A percentile compares a stretch with the other conserved stretches of the same genome.
phyloP scores from a whole-genome alignment of 1,140 invertebrate genomes.

The Idris sp. region DNA sequence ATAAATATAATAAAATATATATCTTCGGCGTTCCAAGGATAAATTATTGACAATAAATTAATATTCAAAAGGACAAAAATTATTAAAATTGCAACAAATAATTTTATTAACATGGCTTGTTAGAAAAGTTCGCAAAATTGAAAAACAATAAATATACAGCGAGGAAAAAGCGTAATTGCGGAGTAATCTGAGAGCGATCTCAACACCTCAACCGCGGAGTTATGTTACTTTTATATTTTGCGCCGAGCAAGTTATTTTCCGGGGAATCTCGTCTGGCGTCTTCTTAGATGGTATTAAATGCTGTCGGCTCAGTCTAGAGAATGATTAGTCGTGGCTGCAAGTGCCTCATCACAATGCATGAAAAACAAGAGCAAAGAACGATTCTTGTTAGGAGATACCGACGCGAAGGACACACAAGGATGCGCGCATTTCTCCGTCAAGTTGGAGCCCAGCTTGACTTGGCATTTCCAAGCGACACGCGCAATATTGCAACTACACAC shows the following conservation, averaged over 20 bases:
- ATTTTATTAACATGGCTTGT: too few relatives aligned
- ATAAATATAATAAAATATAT: too few relatives aligned
- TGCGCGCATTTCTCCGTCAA: too few relatives aligned
- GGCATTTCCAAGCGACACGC: conserved; percentile 29
- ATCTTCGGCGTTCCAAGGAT: too few relatives aligned
- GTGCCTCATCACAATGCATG: conserved; percentile 24
- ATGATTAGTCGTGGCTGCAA: conserved; percentile 41
- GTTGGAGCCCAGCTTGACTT: too few relatives aligned
- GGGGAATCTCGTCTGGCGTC: conserved; percentile 46
- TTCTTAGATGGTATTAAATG: conserved; percentile 33
- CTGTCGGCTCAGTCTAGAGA: conserved; percentile 36
- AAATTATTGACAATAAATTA: too few relatives aligned
- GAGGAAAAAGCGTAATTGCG: conserved; percentile 44
- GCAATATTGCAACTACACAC: conserved; percentile 29
- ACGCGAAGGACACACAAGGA: conserved; percentile 61
- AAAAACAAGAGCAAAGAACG: conserved; percentile 52
- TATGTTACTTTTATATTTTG: conserved; percentile 48
- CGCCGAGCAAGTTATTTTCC: conserved; percentile 23
- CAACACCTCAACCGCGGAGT: conserved; percentile 42
- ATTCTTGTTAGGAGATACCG: conserved; percentile 67
- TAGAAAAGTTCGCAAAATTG: too few relatives aligned
- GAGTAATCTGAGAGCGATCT: conserved; percentile 37
- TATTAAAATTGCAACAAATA: too few relatives aligned
- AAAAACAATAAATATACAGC: not conserved
- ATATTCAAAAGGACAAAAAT: too few relatives aligned